phyloP scores from a whole-genome alignment of 1,140 invertebrate species.

The Rhopalosiphum padi region DNA sequence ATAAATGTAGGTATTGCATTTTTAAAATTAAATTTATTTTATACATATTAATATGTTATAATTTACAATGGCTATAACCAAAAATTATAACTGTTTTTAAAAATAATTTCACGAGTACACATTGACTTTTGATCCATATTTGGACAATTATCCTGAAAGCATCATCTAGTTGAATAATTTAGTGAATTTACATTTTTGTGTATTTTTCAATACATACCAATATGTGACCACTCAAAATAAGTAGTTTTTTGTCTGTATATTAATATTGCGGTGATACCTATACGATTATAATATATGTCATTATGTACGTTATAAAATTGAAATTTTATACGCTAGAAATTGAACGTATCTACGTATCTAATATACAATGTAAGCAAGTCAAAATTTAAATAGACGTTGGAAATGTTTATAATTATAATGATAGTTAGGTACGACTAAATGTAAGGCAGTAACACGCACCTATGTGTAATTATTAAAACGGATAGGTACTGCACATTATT shows the following conservation, averaged over 20 bases:
- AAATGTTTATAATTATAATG: too few species aligned
- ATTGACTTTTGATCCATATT: background rate
- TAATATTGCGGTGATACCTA: background rate
- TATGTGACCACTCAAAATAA: background rate
- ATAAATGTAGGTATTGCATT: background rate
- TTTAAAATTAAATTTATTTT: background rate
- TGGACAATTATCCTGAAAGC: background rate
- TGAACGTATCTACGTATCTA: too few species aligned
- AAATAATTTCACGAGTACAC: background rate
- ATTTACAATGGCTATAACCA: too few species aligned
- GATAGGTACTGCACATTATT: background rate
- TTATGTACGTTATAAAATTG: too few species aligned
- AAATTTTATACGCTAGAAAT: too few species aligned
- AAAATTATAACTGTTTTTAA: background rate
- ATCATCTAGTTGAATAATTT: conserved; percentile 16
- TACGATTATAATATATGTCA: too few species aligned
- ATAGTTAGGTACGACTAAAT: too few species aligned
- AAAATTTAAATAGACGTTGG: too few species aligned
- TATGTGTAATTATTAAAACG: background rate
- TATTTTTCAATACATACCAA: background rate
- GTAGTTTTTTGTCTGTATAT: background rate
- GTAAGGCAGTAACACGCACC: too few species aligned
- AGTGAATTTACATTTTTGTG: background rate
- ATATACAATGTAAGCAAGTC: too few species aligned
- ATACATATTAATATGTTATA: too few species aligned